phyloP scores from a whole-genome alignment of 2,113 vertebrate species.

The human region DNA sequence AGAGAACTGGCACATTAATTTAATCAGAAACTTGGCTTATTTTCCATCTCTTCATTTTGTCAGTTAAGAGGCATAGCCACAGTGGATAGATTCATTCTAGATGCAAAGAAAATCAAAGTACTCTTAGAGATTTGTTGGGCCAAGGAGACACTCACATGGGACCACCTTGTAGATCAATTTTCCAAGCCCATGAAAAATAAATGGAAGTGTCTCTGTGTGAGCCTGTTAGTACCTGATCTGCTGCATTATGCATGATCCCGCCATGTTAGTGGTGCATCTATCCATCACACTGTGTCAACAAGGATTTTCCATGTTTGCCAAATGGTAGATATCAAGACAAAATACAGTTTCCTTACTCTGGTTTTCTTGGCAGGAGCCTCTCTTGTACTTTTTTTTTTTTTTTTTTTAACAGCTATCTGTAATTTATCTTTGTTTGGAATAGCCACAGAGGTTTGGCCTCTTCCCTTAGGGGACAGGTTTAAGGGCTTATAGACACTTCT shows the following conservation, averaged over 20 bases:
- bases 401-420: background rate
- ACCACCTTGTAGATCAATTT: slow-evolving; percentile 73
- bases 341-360: background rate
- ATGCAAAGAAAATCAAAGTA: slow-evolving; percentile 56
- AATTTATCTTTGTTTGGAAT: slow-evolving; percentile 8
- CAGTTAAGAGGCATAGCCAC: slow-evolving; percentile 32
- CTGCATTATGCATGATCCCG: slow-evolving; percentile 57
- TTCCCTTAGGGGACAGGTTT: background rate
- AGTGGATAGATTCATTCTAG: slow-evolving; percentile 26
- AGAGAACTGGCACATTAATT: slow-evolving; percentile 27
- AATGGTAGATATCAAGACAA: background rate
- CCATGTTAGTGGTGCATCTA: background rate
- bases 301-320: slow-evolving; percentile 9
- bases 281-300: background rate
- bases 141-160: slow-evolving; percentile 64
- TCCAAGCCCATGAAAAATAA: slow-evolving; percentile 76
- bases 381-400: background rate
- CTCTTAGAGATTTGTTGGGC: slow-evolving; percentile 39
- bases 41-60: slow-evolving; percentile 50
- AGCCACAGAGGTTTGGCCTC: background rate
- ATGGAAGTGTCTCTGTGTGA: slow-evolving; percentile 68
- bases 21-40: slow-evolving; percentile 47
- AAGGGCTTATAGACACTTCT: background rate
- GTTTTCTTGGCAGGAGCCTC: slow-evolving; percentile 12
- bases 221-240: slow-evolving; percentile 53